Evolutionary conservation across 2,797 vertebrate species (phyloP).

Genomic region (Tarsius wallacei): DNA sequence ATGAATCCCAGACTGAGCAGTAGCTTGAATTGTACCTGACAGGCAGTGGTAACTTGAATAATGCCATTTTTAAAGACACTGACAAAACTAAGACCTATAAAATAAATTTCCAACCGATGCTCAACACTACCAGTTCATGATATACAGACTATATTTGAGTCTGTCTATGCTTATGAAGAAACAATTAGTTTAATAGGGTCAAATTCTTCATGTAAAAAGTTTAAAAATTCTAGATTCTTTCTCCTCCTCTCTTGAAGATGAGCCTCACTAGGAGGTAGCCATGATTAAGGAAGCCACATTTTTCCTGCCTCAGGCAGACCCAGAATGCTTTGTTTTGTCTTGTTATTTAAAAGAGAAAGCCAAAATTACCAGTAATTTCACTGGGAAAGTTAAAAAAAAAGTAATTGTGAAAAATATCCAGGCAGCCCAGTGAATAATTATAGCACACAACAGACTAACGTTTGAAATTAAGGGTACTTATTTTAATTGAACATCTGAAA

Average conservation of each 20-base stretch:
- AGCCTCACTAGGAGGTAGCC: conserved; percentile 65
- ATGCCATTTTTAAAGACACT: conserved; percentile 26
- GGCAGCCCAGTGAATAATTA: conserved; percentile 91
- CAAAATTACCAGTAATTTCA: conserved; percentile 94
- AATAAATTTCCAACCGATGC: not conserved
- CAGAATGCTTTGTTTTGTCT: conserved; percentile 88
- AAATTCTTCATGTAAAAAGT: conserved; percentile 72
- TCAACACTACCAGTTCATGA: conserved; percentile 32
- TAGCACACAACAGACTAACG: conserved; percentile 90
- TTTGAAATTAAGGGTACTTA: conserved; percentile 95
- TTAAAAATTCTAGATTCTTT: conserved; percentile 81
- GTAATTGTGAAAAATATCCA: conserved; percentile 92
- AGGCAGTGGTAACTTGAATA: not conserved
- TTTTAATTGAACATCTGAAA: conserved; percentile 94
- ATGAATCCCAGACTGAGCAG: not conserved
- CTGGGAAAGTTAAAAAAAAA: conserved; percentile 88
- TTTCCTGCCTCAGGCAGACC: conserved; percentile 82
- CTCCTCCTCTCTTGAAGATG: conserved; percentile 70
- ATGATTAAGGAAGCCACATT: conserved; percentile 87
- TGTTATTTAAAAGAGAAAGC: conserved; percentile 92
- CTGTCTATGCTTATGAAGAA: not conserved
- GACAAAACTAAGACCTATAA: not conserved
- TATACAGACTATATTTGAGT: conserved; percentile 40
- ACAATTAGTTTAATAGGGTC: not conserved
- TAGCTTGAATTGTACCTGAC: not conserved